Conservation (phyloP, 2,113 vertebrate genomes). For the Embiotoca jacksoni region DNA sequence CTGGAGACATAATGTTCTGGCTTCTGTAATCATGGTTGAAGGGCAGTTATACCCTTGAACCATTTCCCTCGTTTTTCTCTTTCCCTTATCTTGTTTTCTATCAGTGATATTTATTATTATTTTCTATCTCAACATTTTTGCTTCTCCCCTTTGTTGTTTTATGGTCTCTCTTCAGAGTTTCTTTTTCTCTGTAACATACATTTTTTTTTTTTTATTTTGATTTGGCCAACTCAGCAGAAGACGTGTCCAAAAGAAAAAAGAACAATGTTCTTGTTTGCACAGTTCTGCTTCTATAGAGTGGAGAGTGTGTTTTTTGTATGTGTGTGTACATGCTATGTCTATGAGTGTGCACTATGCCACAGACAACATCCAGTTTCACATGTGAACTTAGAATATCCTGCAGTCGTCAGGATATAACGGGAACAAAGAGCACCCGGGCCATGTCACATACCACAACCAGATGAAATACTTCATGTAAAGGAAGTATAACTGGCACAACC, state of each 20-base stretch:
- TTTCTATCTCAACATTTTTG: slow-evolving; percentile 36
- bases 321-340: slow-evolving; percentile 3
- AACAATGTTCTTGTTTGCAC: neutral
- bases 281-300: neutral
- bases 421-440: slow-evolving; percentile 14
- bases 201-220: slow-evolving; percentile 34
- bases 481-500: slow-evolving; percentile 3
- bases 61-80: slow-evolving; percentile 12
- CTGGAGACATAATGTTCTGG: slow-evolving; percentile 12
- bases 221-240: neutral
- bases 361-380: slow-evolving; percentile 42
- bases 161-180: slow-evolving; percentile 36
- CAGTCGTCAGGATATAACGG: slow-evolving; percentile 38
- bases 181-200: slow-evolving; percentile 5
- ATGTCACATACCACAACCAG: slow-evolving; percentile 17
- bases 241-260: neutral
- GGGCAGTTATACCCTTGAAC: slow-evolving; percentile 40
- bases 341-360: neutral
- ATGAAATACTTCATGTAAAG: slow-evolving; percentile 14
- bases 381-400: slow-evolving; percentile 30
- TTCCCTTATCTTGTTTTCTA: slow-evolving; percentile 40
- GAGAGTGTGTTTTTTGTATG: neutral
- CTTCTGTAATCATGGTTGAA: slow-evolving; percentile 25
- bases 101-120: slow-evolving; percentile 23
- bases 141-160: slow-evolving; percentile 55